Percentiles rank a stretch among this genome's conserved stretches.
phyloP scores from a whole-genome alignment of 2,797 vertebrate genomes.

The Buphagus erythrorhynchus region DNA sequence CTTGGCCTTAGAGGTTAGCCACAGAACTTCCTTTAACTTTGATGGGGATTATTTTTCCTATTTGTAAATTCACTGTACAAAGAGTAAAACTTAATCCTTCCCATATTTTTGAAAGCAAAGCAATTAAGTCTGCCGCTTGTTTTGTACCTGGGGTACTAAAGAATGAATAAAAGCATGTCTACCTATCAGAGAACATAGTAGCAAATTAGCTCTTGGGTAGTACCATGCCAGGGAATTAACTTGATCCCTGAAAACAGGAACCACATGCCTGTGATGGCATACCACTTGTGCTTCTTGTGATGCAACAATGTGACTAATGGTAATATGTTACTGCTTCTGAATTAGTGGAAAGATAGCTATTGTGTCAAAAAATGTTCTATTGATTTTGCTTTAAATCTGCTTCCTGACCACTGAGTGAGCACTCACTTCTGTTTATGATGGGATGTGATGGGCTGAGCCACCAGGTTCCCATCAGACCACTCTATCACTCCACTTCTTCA shows the following conservation, averaged over 20 bases:
- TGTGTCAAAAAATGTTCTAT: not conserved
- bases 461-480: not conserved
- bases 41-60: not conserved
- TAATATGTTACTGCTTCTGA: accelerated
- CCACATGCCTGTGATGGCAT: not conserved
- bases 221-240: not conserved
- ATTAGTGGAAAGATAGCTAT: not conserved
- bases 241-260: not conserved
- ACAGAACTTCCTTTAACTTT: not conserved
- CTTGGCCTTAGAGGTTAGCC: not conserved
- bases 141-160: not conserved
- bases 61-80: not conserved
- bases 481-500: not conserved
- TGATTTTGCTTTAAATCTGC: not conserved
- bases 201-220: not conserved
- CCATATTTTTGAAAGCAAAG: not conserved
- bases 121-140: not conserved
- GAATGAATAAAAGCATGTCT: not conserved
- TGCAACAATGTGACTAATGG: not conserved
- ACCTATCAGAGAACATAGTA: not conserved
- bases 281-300: not conserved
- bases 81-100: not conserved
- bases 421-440: not conserved
- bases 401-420: not conserved
- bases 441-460: not conserved